Base-by-base conservation (phyloP, 2,888 invertebrate genomes). In the Polydrusus cervinus region DNA sequence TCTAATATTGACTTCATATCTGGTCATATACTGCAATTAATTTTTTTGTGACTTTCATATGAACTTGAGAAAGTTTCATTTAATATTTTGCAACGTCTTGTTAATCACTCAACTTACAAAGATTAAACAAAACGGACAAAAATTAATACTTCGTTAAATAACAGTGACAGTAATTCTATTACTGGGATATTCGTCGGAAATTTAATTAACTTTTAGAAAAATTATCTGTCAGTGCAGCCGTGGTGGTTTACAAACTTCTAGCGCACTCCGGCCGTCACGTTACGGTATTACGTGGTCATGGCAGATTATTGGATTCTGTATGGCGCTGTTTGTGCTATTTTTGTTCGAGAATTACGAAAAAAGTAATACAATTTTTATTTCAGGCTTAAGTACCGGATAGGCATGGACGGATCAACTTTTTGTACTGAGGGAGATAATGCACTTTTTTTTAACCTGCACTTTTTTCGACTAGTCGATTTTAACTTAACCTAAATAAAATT, bases 121-220 rank as follows among this genome's bases (percentile, higher is more conserved):
- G 55, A 14, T 55, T 55, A 55, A 55, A 55, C 34, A 14, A 14
- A 38, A 16, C 38, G 3, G 18, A 16, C 16, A 18, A 16, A 60
- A 60, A 60, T 38, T 38, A 60, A 38, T 60, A 60, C 38, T 16
- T 60, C 38, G 57, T 60, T 38, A 25, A 18, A 34, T 60, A 14
- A 40, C 16, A 38, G 6, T 38, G 38, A 38, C 57, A 38, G 38
- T 38, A 38, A 38, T 38, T 60, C 38, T 60, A 18, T 38, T 60
- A 60, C 57, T n/a, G 25, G n/a, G 65, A 57, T 66, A 66, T 72
- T 67, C 66, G 66, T 66, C 66, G 49, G 49, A 72, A 60, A 66
- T 72, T 72, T 72, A 72, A 72, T 72, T 66, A 72, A 60, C 16
- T 14, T 20, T 66, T 38, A 57, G 66, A 72, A 66, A 72, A 72